Evolutionary conservation across 2,797 vertebrate species (phyloP).

Genomic region (Netta rufina): DNA sequence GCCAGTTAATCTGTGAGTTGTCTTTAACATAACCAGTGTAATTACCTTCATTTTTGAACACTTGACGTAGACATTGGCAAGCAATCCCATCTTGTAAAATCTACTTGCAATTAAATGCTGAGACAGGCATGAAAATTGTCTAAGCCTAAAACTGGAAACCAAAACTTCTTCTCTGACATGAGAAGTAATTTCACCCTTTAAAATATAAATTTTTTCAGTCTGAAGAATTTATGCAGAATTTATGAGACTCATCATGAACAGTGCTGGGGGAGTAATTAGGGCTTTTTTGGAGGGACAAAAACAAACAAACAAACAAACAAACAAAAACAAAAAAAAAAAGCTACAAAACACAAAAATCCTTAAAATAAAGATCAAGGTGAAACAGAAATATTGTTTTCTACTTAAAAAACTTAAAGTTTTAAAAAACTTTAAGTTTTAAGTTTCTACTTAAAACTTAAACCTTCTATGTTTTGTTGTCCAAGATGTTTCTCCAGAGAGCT

Average conservation of each 20-base stretch:
- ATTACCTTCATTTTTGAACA: conserved; percentile 1
- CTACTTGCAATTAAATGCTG: not conserved
- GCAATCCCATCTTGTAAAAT: not conserved
- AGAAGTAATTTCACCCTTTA: not conserved
- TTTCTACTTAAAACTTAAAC: not conserved
- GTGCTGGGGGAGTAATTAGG: not conserved
- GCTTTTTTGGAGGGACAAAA: not conserved
- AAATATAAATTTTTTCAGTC: not conserved
- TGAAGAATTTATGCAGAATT: not conserved
- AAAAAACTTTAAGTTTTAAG: too few relatives aligned
- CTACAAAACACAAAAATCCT: not conserved
- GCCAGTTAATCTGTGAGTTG: not conserved
- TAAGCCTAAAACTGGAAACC: not conserved
- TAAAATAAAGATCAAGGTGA: not conserved
- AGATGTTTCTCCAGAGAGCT: not conserved
- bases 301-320: too few relatives aligned
- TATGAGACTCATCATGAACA: not conserved
- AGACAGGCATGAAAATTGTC: not conserved
- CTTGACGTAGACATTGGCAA: not conserved
- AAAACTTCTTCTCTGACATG: not conserved
- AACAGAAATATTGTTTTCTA: not conserved
- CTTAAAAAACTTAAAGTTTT: not conserved
- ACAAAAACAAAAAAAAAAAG: too few relatives aligned
- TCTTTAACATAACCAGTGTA: not conserved
- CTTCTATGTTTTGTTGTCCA: not conserved